A percentile compares a stretch with the other conserved stretches of the same genome.
Evolutionary conservation across 1,140 invertebrate genomes (phyloP).

Genomic region (Carposina sasakii): DNA sequence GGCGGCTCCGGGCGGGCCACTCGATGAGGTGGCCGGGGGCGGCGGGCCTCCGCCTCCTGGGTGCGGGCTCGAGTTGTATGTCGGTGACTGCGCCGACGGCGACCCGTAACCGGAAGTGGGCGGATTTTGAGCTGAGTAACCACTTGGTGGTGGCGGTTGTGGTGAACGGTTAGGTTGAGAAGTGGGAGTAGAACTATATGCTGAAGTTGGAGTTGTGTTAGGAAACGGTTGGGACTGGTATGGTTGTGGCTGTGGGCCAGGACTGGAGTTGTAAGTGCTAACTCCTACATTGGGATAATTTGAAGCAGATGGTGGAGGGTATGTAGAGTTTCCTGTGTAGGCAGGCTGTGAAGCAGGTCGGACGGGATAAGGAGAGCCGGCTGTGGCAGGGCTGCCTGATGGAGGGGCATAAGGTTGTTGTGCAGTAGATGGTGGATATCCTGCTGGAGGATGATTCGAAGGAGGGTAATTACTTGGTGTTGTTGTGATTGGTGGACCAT

Average conservation of each 20-base stretch:
- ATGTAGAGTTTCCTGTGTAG: constrained; percentile 61
- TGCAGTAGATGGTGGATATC: constrained; percentile 61
- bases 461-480: constrained; percentile 65
- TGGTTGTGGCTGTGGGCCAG: constrained; percentile 58
- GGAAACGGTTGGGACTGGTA: constrained; percentile 69
- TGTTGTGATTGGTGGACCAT: constrained; percentile 70
- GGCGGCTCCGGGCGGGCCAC: constrained; percentile 31
- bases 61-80: constrained; percentile 66
- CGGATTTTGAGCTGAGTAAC: constrained; percentile 59
- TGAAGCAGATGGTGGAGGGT: constrained; percentile 53
- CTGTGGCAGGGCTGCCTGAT: constrained; percentile 58
- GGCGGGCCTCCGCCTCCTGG: constrained; percentile 54
- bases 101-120: constrained; percentile 63
- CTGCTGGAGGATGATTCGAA: constrained; percentile 60
- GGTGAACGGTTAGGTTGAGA: constrained; percentile 69
- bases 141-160: constrained; percentile 59
- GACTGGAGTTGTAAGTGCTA: constrained; percentile 60
- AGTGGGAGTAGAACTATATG: constrained; percentile 63
- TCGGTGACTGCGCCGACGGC: constrained; percentile 66
- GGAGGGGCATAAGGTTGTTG: constrained; percentile 68
- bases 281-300: constrained; percentile 64
- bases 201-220: constrained; percentile 62
- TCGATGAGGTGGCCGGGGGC: constrained; percentile 50
- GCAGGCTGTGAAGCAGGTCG: constrained; percentile 51
- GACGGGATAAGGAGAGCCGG: constrained; percentile 62